phyloP scores from a whole-genome alignment of 1,140 invertebrate species.

The Thaumatotibia leucotreta region DNA sequence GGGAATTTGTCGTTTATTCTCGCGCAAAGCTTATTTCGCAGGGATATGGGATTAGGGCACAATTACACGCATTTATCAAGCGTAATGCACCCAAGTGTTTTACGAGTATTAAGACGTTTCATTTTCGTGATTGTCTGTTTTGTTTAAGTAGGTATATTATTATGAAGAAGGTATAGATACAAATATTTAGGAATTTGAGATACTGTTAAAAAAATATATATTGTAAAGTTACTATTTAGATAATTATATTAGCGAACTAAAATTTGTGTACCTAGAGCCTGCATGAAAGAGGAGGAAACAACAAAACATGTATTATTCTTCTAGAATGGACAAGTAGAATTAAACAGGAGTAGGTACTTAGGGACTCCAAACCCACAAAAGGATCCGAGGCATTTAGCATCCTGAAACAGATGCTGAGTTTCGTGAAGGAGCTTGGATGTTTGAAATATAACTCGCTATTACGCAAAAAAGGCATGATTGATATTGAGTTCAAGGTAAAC shows the following conservation, averaged over 20 bases:
- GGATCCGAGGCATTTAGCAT: no score
- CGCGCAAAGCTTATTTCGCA: background rate
- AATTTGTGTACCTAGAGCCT: background rate
- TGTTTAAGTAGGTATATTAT: background rate
- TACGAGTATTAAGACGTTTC: background rate
- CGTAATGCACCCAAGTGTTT: conserved; percentile 5
- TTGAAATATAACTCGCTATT: no score
- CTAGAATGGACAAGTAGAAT: background rate
- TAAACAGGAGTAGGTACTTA: no score
- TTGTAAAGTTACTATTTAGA: background rate
- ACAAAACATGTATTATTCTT: no score
- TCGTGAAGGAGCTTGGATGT: no score
- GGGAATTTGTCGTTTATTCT: conserved; percentile 3
- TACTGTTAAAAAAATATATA: background rate
- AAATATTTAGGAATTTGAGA: background rate
- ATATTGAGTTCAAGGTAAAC: no score
- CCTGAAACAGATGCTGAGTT: no score
- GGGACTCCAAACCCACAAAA: no score
- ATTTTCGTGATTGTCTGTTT: background rate
- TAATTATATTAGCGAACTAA: background rate
- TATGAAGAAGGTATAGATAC: background rate
- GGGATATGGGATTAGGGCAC: conserved; percentile 3
- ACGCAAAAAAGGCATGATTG: no score
- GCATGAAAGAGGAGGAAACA: no score
- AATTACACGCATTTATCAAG: conserved; percentile 9